Base-by-base conservation (phyloP, 2,113 vertebrate genomes). In the Melospiza georgiana region DNA sequence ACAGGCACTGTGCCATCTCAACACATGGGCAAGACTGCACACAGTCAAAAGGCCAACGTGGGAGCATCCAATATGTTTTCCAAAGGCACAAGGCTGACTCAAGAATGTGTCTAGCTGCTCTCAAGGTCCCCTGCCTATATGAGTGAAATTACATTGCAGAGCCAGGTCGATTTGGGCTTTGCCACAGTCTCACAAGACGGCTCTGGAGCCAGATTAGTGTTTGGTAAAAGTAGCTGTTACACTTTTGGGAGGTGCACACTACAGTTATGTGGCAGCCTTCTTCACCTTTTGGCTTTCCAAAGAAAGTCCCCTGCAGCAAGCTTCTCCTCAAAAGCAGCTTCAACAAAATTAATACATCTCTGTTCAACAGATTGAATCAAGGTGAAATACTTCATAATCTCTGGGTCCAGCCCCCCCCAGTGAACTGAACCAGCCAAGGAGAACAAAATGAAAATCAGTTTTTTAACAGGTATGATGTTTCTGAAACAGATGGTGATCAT, bases 1-100 rank as follows among this genome's bases (percentile, higher is more conserved):
- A 74, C 83, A 90, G 95, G 96, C 95, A 96, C 37, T 3, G 55
- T 95, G 96, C 95, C 94, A 96, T 90, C 57, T 35, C 44, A 90
- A 96, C 96, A 96, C 95, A 96, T 94, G 96, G 96, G 90, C 92
- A 89, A 93, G 80, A 81, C 79, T 78, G 18, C 11, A 35, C 0
- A 0, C 90, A 96, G 92, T 87, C 95, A 97, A 96, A 95, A 94
- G 96, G 95, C 88, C 92, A 87, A 62, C 0, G 16, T 0, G 0
- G 76, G 88, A 96, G 90, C 90, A 93, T 61, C 83, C 90, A 95
- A 59, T 46, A 39, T 39, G 80, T 90, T 92, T 90, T 87, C 80
- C 17, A 9, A 96, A 95, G 90, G 80, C 93, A 87, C 66, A 48
- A 94, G 73, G 65, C 86, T 75, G 57, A 90, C 68, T 89, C 88